These are phyloP conservation scores for Venusia cambrica DNA, from an alignment of 2,888 invertebrate species.

Conservation along the genomic window DNA sequence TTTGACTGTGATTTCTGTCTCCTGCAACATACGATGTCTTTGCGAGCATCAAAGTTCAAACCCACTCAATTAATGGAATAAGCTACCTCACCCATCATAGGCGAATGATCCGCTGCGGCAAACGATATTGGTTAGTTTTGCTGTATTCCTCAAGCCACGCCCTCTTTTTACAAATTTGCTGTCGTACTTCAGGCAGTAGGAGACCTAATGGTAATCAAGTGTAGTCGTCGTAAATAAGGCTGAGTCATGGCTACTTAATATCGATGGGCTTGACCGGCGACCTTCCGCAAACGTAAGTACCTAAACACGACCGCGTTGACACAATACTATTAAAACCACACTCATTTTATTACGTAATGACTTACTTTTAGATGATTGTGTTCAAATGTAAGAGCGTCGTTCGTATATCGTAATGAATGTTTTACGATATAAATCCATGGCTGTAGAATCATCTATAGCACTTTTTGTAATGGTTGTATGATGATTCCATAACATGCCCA, in stretches of 20 bases:
- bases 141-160: no score
- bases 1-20: no score
- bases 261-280: constrained; percentile 24
- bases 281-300: constrained; percentile 24
- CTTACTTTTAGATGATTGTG: not conserved
- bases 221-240: constrained; percentile 17
- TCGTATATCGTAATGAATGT: no score
- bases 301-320: constrained; percentile 6
- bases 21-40: no score
- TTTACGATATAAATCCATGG: constrained; percentile 17
- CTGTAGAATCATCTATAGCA: constrained; percentile 10
- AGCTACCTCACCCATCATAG: no score
- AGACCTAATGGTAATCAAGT: no score
- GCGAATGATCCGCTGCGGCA: no score
- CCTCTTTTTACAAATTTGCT: no score
- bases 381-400: constrained; percentile 2
- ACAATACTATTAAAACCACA: constrained; percentile 9
- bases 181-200: no score
- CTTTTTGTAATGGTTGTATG: constrained; percentile 9
- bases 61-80: no score
- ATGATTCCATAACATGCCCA: constrained; percentile 33
- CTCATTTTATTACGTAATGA: not conserved
- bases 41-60: no score
- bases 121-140: no score
- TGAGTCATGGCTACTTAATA: constrained; percentile 26